These are phyloP conservation scores for Stichopus horrens DNA, from an alignment of 53 echinoderm and acorn worm species.

Conservation along the genomic window DNA sequence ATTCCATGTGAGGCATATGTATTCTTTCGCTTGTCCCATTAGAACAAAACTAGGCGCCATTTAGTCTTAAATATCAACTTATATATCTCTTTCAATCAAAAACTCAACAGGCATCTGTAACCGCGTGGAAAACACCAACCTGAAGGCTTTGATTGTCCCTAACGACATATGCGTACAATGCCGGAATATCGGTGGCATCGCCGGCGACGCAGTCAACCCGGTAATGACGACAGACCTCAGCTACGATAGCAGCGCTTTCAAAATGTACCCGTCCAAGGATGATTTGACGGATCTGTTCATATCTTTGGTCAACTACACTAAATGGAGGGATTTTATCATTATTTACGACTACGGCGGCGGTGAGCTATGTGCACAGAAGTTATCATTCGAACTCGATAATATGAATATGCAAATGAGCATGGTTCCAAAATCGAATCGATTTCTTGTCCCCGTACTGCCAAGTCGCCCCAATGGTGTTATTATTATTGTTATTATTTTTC, in stretches of 20 bases:
- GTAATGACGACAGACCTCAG: conserved; percentile 71
- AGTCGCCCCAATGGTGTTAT: too few species aligned
- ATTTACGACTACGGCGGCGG: conserved; percentile 78
- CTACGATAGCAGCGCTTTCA: conserved; percentile 62
- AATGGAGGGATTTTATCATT: conserved; percentile 90
- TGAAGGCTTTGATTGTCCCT: conserved; percentile 71
- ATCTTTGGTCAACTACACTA: conserved; percentile 82
- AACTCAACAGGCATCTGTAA: conserved; percentile 67
- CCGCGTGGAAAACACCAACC: conserved; percentile 60
- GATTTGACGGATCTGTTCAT: conserved; percentile 66
- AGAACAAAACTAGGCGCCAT: too few species aligned
- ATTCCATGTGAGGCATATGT: too few species aligned
- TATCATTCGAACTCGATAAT: too few species aligned
- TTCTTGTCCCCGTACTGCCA: too few species aligned
- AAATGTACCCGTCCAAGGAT: conserved; percentile 67
- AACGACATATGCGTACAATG: conserved; percentile 84
- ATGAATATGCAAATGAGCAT: too few species aligned
- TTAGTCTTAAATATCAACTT: background rate
- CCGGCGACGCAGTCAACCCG: conserved; percentile 84
- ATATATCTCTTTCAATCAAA: background rate
- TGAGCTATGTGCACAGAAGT: conserved; percentile 31
- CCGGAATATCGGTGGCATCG: conserved; percentile 71
- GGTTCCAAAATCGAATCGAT: too few species aligned
- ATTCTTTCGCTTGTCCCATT: too few species aligned
- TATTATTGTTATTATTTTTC: too few species aligned